These are phyloP conservation scores for Drosophila rubida DNA, from an alignment of 2,888 invertebrate genomes.

Conservation along the genomic window DNA sequence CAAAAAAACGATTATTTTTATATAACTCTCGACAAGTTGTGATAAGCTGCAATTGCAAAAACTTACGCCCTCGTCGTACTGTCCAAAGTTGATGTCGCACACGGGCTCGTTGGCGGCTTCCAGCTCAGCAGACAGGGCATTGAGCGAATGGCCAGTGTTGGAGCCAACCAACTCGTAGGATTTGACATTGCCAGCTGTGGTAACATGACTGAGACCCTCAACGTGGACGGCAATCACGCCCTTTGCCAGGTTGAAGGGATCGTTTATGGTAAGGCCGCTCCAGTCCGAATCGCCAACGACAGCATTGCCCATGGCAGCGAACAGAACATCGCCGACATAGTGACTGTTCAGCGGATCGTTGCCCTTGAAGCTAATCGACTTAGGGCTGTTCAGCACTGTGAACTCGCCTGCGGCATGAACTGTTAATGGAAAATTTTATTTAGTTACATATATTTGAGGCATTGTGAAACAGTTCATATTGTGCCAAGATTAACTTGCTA, in stretches of 20 bases:
- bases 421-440: constrained; percentile 26
- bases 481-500: constrained; percentile 10
- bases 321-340: constrained; percentile 89
- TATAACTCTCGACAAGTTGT: background rate
- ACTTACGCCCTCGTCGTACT: constrained; percentile 88
- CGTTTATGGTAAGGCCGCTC: constrained; percentile 88
- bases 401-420: constrained; percentile 86
- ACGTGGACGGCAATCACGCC: constrained; percentile 89
- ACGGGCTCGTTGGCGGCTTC: constrained; percentile 87
- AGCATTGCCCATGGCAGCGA: constrained; percentile 90
- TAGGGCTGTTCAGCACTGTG: constrained; percentile 88
- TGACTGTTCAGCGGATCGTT: constrained; percentile 87
- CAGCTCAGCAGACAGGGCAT: constrained; percentile 87
- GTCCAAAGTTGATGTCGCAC: constrained; percentile 88
- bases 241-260: constrained; percentile 91
- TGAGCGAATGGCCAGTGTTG: constrained; percentile 79
- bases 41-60: background rate
- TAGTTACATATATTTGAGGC: too few species aligned
- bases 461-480: background rate
- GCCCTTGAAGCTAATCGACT: constrained; percentile 89
- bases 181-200: constrained; percentile 71
- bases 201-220: constrained; percentile 87
- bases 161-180: constrained; percentile 77
- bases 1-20: background rate
- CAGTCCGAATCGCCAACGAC: constrained; percentile 90